Evolutionary conservation across 1,140 invertebrate species (phyloP).

Genomic region (Oedothorax gibbosus): DNA sequence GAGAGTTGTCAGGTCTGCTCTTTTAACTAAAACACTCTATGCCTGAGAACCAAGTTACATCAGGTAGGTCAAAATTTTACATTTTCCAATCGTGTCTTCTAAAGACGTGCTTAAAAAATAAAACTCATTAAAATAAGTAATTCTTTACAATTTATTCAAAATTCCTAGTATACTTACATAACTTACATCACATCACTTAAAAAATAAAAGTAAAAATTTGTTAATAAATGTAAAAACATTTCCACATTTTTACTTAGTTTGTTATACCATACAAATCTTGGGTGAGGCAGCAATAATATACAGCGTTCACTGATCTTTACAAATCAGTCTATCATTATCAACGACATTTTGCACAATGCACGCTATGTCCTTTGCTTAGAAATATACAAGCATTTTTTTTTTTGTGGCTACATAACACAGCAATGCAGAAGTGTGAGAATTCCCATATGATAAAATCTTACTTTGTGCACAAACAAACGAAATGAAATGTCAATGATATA

Average conservation of each 20-base stretch:
- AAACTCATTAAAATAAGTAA: slow-evolving; percentile 40
- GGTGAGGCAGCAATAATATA: slow-evolving; percentile 56
- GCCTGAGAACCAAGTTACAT: no score
- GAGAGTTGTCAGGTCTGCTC: no score
- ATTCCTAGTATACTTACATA: slow-evolving; percentile 60
- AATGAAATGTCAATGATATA: slow-evolving; percentile 50
- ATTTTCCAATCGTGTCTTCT: no score
- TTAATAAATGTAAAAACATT: slow-evolving; percentile 62
- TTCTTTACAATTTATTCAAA: slow-evolving; percentile 62
- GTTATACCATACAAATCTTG: slow-evolving; percentile 59
- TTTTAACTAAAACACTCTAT: no score
- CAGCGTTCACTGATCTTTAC: slow-evolving; percentile 48
- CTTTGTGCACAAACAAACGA: slow-evolving; percentile 50
- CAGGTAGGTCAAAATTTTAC: no score
- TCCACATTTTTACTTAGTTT: slow-evolving; percentile 55
- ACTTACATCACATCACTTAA: slow-evolving; percentile 62
- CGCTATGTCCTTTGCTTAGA: slow-evolving; percentile 43
- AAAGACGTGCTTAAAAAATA: neutral
- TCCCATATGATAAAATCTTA: slow-evolving; percentile 47
- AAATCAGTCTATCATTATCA: slow-evolving; percentile 40
- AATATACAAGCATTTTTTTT: slow-evolving; percentile 37
- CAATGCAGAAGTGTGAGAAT: slow-evolving; percentile 45
- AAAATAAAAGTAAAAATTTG: slow-evolving; percentile 62
- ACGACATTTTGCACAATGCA: slow-evolving; percentile 41
- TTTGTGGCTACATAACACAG: slow-evolving; percentile 25